phyloP scores from a whole-genome alignment of 2,113 vertebrate genomes.

The Sitta europaea region DNA sequence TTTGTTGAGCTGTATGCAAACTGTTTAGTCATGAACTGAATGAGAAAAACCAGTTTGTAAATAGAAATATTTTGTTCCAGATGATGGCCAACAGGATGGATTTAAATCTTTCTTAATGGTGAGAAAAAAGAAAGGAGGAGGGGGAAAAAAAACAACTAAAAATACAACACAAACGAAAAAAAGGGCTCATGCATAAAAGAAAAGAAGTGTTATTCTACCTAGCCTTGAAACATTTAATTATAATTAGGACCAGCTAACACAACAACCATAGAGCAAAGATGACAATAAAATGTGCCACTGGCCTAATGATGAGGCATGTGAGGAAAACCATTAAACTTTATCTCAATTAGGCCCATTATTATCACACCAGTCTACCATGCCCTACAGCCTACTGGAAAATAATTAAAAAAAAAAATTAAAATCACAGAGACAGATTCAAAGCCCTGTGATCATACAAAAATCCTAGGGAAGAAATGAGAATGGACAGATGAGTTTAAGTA shows the following conservation, averaged over 20 bases:
- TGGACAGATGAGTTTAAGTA: background rate
- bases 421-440: conserved; percentile 2
- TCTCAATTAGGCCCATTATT: conserved; percentile 50
- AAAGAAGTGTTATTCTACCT: background rate
- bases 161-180: background rate
- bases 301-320: conserved; percentile 21
- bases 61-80: background rate
- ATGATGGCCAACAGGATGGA: background rate
- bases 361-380: background rate
- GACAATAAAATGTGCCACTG: conserved; percentile 5
- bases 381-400: background rate
- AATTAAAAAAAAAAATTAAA: background rate
- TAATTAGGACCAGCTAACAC: conserved; percentile 35
- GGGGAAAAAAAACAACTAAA: background rate
- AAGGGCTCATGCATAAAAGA: background rate
- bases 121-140: background rate
- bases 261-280: background rate
- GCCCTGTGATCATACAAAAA: background rate
- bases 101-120: background rate
- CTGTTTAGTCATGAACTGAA: background rate
- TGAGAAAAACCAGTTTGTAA: background rate
- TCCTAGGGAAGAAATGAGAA: background rate
- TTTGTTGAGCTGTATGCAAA: background rate
- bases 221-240: conserved; percentile 36
- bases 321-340: conserved; percentile 49